Base-by-base conservation (phyloP, 2,113 vertebrate species). In the Sitta europaea region DNA sequence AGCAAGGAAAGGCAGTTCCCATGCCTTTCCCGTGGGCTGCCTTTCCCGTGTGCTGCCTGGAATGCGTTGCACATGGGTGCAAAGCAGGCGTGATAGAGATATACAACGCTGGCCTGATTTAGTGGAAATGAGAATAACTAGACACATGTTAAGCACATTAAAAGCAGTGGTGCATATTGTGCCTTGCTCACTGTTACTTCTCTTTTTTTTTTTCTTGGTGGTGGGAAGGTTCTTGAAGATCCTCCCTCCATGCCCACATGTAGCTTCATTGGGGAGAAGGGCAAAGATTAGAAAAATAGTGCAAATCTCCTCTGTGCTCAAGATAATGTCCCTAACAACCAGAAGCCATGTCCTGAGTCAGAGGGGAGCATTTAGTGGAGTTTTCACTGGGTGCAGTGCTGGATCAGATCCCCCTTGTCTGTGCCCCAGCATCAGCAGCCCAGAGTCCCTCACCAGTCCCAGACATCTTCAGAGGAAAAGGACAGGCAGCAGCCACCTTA, bases 401-500 rank as follows among this genome's bases (percentile, higher is more conserved):
- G 36, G 59, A 24, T 70, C 43, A 2, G 0, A 35, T 77, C 51
- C 50, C 68, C 59, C 20, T 90, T 36, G 28, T 63, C 42, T 61
- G 80, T 40, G 40, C 76, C 67, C 57, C 76, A 85, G 14, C 54
- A 57, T 36, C 71, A 65, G 55, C 3, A 14, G n/a, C 54, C 20
- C 86, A 42, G 58, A 82, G 54, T 74, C n/a, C 48, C 57, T 78
- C 27, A 0, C 86, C 50, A 91, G 77, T n/a, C 74, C 29, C 79
- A 96, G 61, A 50, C 58, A 75, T 94, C 54, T 83, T 94, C 85
- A 94, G 83, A 95, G 83, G 67, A 58, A 91, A 89, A 94, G 79
- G 88, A 96, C 88, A 96, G 77, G 80, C 95, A 92, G 86, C 94
- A 94, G 88, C 83, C 95, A 93, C 96, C 95, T 95, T 96, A 96